These are phyloP conservation scores for Platyscapa corneri DNA, from an alignment of 1,140 invertebrate genomes.

Conservation along the genomic window DNA sequence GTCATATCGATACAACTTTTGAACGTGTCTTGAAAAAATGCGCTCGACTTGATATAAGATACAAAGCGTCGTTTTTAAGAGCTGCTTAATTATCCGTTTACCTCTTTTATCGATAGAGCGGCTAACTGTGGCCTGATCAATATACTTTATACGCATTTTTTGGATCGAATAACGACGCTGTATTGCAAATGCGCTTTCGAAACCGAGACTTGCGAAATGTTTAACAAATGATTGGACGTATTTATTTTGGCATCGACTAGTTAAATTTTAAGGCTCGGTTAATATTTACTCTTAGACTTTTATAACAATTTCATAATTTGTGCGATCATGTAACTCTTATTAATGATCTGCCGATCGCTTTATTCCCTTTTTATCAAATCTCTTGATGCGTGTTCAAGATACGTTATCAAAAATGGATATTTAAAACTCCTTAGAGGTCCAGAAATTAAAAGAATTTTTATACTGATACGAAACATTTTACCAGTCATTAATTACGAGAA, in stretches of 20 bases:
- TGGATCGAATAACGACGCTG: neutral
- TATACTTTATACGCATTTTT: neutral
- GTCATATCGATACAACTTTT: neutral
- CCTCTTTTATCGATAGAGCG: neutral
- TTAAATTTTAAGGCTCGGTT: neutral
- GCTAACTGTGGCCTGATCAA: neutral
- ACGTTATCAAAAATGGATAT: no score
- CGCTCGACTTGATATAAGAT: neutral
- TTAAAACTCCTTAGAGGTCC: no score
- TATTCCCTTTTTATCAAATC: neutral
- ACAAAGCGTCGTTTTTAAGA: neutral
- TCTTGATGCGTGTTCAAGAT: neutral
- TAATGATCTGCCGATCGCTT: no score
- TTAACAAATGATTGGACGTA: neutral
- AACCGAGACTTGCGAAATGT: neutral
- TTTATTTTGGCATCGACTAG: neutral
- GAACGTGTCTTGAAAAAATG: neutral
- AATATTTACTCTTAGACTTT: neutral
- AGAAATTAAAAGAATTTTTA: no score
- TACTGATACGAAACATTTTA: neutral
- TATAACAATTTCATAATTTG: neutral
- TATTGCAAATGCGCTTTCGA: neutral
- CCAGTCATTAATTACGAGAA: neutral
- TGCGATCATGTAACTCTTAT: neutral
- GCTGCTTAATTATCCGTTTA: neutral